Conservation (phyloP, 2,113 vertebrate genomes). For the Cygnus buccinator region DNA sequence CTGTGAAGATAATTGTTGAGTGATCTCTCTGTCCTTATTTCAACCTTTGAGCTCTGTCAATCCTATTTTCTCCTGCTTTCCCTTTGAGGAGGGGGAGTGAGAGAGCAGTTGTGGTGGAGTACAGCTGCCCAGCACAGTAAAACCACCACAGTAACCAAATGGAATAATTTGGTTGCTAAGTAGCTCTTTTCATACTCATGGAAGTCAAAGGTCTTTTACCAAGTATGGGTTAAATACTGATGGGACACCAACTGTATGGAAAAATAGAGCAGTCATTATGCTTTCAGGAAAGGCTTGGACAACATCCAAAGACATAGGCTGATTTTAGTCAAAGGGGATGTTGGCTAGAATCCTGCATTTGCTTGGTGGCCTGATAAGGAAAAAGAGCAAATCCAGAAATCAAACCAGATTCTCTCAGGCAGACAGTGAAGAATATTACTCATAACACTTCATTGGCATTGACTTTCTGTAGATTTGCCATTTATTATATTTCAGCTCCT, state of each 20-base stretch:
- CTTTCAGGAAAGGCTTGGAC: conserved; percentile 33
- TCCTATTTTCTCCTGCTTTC: no score
- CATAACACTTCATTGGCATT: background rate
- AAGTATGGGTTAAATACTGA: conserved; percentile 1
- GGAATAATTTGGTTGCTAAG: background rate
- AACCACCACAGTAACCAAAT: background rate
- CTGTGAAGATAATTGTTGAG: no score
- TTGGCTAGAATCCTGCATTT: conserved; percentile 27
- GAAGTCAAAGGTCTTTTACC: background rate
- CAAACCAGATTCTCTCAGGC: background rate
- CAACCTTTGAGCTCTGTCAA: no score
- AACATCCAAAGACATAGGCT: background rate
- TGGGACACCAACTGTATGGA: background rate
- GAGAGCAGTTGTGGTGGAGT: no score
- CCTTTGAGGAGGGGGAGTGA: no score
- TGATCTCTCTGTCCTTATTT: no score
- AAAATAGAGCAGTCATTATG: background rate
- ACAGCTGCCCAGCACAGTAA: no score
- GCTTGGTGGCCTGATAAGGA: background rate
- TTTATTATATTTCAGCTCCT: background rate
- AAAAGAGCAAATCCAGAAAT: conserved; percentile 25
- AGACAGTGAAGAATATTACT: background rate
- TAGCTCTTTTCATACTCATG: background rate
- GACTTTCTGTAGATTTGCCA: background rate
- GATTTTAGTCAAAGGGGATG: background rate